A percentile compares a stretch with the other conserved stretches of the same genome.
These are phyloP conservation scores for Zaprionus lineosus DNA, from an alignment of 2,888 invertebrate species.

Conservation along the genomic window DNA sequence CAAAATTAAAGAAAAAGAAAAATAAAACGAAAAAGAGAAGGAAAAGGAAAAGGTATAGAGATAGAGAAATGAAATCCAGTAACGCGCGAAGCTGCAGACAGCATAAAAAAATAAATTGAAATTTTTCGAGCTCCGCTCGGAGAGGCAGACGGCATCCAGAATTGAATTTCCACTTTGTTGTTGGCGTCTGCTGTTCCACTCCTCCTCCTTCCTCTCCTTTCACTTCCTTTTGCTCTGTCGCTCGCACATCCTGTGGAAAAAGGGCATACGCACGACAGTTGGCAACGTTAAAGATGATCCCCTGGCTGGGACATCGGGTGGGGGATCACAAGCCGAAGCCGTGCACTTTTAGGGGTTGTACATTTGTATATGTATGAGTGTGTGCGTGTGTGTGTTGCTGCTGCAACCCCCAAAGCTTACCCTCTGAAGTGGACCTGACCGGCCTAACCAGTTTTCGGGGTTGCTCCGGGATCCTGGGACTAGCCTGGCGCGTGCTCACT, in stretches of 20 bases:
- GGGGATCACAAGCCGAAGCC: conserved; percentile 34
- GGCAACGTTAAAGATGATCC: conserved; percentile 31
- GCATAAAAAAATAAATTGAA: not conserved
- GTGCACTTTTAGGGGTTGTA: conserved; percentile 35
- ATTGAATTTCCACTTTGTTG: not conserved
- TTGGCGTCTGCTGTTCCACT: conserved; percentile 15
- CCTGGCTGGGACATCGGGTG: conserved; percentile 22
- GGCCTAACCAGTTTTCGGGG: conserved; percentile 58
- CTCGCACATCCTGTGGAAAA: conserved; percentile 31
- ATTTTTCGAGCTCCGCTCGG: not conserved
- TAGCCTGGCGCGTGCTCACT: conserved; percentile 67
- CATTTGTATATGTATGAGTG: too few relatives aligned
- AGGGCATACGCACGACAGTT: conserved; percentile 19
- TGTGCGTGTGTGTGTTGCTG: too few relatives aligned
- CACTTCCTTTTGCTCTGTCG: conserved; percentile 13
- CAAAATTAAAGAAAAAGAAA: conserved; percentile 16
- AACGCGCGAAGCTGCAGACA: not conserved
- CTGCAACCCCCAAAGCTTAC: too few relatives aligned
- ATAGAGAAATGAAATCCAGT: too few relatives aligned
- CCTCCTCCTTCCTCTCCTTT: not conserved
- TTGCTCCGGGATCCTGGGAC: conserved; percentile 46
- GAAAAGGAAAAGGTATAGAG: conserved; percentile 5
- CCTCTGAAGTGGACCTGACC: conserved; percentile 24
- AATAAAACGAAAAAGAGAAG: conserved; percentile 20
- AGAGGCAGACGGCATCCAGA: not conserved